Percentiles rank a stretch among this genome's conserved stretches.
Conservation (phyloP, 2,888 invertebrate species). For the Gisinianus flammeolus region DNA sequence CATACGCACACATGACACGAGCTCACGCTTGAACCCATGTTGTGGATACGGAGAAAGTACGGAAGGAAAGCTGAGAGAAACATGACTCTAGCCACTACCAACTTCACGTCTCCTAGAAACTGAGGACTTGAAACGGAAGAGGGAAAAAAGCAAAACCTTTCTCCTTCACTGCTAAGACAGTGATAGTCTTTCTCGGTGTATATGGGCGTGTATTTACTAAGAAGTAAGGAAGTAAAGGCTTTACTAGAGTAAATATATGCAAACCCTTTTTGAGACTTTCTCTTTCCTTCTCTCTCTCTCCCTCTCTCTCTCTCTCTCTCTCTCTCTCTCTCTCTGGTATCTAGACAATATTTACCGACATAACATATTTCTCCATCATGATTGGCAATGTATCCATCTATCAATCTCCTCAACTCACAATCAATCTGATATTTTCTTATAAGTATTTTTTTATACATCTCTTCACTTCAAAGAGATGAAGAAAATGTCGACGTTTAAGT, state of each 20-base stretch:
- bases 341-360: too few species aligned
- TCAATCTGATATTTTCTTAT: too few species aligned
- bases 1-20: not conserved
- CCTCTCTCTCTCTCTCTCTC: not conserved
- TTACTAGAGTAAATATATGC: too few species aligned
- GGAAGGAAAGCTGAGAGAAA: not conserved
- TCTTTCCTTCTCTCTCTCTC: not conserved
- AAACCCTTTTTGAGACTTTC: not conserved
- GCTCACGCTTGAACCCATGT: too few species aligned
- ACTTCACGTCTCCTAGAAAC: slow-evolving; percentile 12
- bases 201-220: not conserved
- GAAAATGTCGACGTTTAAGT: too few species aligned
- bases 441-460: too few species aligned
- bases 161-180: not conserved
- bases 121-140: not conserved
- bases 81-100: slow-evolving; percentile 7
- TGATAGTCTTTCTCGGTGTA: not conserved
- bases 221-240: too few species aligned
- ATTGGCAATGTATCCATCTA: slow-evolving; percentile 22
- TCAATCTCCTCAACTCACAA: slow-evolving; percentile 29
- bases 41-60: too few species aligned
- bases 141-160: slow-evolving; percentile 1
- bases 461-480: too few species aligned
- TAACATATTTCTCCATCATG: slow-evolving; percentile 26
- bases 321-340: not conserved